Conservation (phyloP, 2,888 invertebrate genomes). For the Arge pagana region DNA sequence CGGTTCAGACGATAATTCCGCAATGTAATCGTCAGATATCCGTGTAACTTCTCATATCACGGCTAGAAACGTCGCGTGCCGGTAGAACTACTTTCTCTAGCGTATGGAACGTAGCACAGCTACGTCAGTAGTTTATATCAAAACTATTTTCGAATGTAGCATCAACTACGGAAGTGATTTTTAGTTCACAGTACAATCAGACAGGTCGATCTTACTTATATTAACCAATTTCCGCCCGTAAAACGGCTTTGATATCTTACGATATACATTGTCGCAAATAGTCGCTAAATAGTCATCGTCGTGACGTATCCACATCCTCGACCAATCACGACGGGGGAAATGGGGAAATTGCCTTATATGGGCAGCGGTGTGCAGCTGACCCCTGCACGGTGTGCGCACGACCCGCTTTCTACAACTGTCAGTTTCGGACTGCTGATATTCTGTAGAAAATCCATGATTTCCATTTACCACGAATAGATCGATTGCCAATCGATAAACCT, state of each 20-base stretch:
- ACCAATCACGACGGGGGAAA: slow-evolving; percentile 57
- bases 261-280: slow-evolving; percentile 24
- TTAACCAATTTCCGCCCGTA: neutral
- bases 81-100: slow-evolving; percentile 31
- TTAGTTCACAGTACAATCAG: slow-evolving; percentile 11
- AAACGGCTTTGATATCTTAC: neutral
- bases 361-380: slow-evolving; percentile 45
- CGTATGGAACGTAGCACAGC: slow-evolving; percentile 27
- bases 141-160: slow-evolving; percentile 33
- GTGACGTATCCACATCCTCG: slow-evolving; percentile 41
- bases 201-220: neutral
- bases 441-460: neutral
- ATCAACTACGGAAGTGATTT: slow-evolving; percentile 19
- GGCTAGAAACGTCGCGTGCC: slow-evolving; percentile 6
- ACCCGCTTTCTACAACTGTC: slow-evolving; percentile 16
- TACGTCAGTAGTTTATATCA: slow-evolving; percentile 31
- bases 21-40: no score
- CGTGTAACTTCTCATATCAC: neutral
- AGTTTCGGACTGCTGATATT: slow-evolving; percentile 10
- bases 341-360: slow-evolving; percentile 62
- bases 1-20: no score
- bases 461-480: no score
- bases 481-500: no score
- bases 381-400: slow-evolving; percentile 15
- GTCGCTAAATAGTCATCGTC: slow-evolving; percentile 42